Conservation (phyloP, 2,797 vertebrate genomes). For the Sardinella longiceps region DNA sequence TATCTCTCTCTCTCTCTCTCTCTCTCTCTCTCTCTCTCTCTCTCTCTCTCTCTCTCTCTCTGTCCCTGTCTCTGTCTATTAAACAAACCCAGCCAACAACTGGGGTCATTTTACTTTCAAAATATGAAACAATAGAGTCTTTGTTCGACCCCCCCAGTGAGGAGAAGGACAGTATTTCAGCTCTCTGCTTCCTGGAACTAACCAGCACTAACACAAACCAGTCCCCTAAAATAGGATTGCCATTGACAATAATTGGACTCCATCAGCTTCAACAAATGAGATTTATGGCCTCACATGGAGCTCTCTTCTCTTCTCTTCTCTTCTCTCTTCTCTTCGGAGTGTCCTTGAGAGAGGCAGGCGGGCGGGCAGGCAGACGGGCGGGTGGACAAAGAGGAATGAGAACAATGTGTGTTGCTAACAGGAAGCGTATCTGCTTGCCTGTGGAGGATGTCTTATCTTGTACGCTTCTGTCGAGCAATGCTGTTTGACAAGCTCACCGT, state of each 20-base stretch:
- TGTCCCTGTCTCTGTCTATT: background rate
- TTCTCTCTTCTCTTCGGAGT: background rate
- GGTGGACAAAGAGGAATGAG: background rate
- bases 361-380: no score
- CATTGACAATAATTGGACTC: constrained; percentile 61
- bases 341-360: background rate
- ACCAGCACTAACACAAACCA: background rate
- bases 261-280: constrained; percentile 66
- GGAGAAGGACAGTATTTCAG: constrained; percentile 63
- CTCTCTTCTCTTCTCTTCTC: no score
- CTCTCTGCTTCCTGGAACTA: constrained; percentile 45
- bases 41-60: no score
- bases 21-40: no score
- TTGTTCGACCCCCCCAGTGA: constrained; percentile 62
- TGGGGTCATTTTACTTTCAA: constrained; percentile 68
- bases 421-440: background rate
- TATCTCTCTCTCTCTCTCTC: no score
- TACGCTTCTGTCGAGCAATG: background rate
- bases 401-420: background rate
- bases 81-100: constrained; percentile 58
- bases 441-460: background rate
- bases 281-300: constrained; percentile 39
- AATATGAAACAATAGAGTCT: constrained; percentile 76
- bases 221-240: constrained; percentile 52
- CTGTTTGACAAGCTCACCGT: background rate